A percentile compares a stretch with the other conserved stretches of the same genome.
Conservation (phyloP, 2,113 vertebrate genomes). For the Setophaga kirtlandii region DNA sequence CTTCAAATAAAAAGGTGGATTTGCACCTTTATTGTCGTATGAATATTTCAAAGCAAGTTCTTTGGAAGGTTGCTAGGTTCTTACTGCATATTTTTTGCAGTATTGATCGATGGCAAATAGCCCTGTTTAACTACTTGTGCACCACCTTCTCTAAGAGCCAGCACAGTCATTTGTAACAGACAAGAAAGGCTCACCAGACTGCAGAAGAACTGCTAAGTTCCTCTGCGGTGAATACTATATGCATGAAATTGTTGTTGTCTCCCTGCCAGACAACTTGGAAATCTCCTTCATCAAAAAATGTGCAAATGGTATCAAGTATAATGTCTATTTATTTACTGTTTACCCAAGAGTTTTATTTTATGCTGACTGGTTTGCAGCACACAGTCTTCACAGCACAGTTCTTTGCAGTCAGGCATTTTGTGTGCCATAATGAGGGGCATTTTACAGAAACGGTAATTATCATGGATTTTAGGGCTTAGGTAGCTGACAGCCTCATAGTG, state of each 20-base stretch:
- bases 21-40: neutral
- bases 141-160: neutral
- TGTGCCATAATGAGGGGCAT: slow-evolving; percentile 67
- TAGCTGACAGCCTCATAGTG: slow-evolving; percentile 69
- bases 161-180: neutral
- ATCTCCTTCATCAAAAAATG: slow-evolving; percentile 7
- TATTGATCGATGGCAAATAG: neutral
- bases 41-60: slow-evolving; percentile 44
- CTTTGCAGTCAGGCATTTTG: slow-evolving; percentile 70
- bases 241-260: neutral
- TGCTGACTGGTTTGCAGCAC: slow-evolving; percentile 52
- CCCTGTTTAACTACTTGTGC: neutral
- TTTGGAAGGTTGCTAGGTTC: slow-evolving; percentile 14
- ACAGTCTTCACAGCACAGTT: slow-evolving; percentile 61
- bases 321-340: slow-evolving; percentile 55
- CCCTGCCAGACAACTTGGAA: slow-evolving; percentile 18
- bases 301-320: slow-evolving; percentile 24
- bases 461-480: slow-evolving; percentile 73
- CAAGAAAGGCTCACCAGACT: neutral
- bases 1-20: slow-evolving; percentile 20
- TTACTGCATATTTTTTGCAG: neutral
- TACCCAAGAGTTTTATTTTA: slow-evolving; percentile 67
- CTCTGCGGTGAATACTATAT: neutral
- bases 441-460: slow-evolving; percentile 73
- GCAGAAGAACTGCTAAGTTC: neutral